These are phyloP conservation scores for Hirudinaria manillensis DNA, from an alignment of 2,888 invertebrate genomes.

Conservation along the genomic window DNA sequence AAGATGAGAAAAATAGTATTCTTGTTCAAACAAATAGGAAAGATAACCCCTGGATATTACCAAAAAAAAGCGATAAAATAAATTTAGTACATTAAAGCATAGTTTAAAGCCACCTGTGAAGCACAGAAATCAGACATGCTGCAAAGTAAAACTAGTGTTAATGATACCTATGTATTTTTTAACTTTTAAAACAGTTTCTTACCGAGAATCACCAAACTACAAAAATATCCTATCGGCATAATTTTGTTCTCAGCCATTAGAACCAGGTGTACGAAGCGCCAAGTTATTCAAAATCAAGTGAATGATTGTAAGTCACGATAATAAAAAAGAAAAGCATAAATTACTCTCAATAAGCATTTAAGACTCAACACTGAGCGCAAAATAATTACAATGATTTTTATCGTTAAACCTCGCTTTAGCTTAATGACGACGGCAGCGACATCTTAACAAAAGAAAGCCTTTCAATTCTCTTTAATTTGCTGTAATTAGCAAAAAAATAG, in stretches of 20 bases:
- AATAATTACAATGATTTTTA: no score
- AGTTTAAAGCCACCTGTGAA: conserved; percentile 12
- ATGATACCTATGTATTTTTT: background rate
- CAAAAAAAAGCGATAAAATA: background rate
- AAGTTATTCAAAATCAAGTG: no score
- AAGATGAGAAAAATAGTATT: conserved; percentile 24
- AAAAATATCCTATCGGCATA: background rate
- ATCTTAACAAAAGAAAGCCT: no score
- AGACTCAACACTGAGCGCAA: no score
- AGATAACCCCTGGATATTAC: conserved; percentile 18
- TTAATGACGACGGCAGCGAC: no score
- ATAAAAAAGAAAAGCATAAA: no score
- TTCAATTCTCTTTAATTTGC: no score
- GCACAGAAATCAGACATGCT: conserved; percentile 13
- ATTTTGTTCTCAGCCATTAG: background rate
- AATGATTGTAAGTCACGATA: no score
- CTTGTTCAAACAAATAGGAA: conserved; percentile 19
- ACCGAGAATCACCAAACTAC: background rate
- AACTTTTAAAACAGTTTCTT: background rate
- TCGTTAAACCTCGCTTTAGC: no score
- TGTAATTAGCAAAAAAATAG: no score
- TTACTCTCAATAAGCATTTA: no score
- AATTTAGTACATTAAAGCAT: background rate
- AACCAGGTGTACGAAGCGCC: no score
- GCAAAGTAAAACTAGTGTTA: background rate